A percentile compares a stretch with the other conserved stretches of the same genome.
These are phyloP conservation scores for Euura lappo DNA, from an alignment of 1,140 invertebrate genomes.

Conservation along the genomic window DNA sequence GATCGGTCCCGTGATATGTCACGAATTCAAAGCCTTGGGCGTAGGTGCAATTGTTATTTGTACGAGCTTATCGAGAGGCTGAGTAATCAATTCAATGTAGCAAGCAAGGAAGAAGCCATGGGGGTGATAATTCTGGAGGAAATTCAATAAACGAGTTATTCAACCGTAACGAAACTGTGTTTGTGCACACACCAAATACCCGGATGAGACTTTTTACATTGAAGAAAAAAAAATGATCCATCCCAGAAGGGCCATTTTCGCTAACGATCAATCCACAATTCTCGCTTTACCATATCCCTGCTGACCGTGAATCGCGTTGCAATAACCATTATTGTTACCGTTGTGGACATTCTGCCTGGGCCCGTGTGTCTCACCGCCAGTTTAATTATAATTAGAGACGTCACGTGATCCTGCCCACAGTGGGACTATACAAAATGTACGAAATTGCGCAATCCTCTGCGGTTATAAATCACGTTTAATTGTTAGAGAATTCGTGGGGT, in stretches of 20 bases:
- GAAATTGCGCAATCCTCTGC: background rate
- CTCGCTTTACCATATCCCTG: slow-evolving; percentile 6
- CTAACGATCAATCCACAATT: background rate
- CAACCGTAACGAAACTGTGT: background rate
- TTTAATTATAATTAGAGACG: slow-evolving; percentile 7
- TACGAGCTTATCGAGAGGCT: background rate
- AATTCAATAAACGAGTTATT: slow-evolving; percentile 5
- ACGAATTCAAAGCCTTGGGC: background rate
- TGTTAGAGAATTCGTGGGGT: background rate
- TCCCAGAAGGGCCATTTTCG: slow-evolving; percentile 2
- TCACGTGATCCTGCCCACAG: background rate
- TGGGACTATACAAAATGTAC: background rate
- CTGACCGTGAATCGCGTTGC: slow-evolving; percentile 2
- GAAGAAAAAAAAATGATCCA: background rate
- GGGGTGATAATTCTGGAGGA: background rate
- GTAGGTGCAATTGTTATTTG: background rate
- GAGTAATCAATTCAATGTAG: background rate
- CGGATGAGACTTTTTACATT: background rate
- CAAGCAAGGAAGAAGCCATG: background rate
- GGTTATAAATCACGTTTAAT: background rate
- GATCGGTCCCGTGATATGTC: background rate
- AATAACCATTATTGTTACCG: slow-evolving; percentile 5
- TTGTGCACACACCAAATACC: background rate
- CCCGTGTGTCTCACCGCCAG: slow-evolving; percentile 6
- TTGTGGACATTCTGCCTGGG: background rate